Evolutionary conservation across 2,797 vertebrate genomes (phyloP).

Genomic region (Phyllotis vaccarum): DNA sequence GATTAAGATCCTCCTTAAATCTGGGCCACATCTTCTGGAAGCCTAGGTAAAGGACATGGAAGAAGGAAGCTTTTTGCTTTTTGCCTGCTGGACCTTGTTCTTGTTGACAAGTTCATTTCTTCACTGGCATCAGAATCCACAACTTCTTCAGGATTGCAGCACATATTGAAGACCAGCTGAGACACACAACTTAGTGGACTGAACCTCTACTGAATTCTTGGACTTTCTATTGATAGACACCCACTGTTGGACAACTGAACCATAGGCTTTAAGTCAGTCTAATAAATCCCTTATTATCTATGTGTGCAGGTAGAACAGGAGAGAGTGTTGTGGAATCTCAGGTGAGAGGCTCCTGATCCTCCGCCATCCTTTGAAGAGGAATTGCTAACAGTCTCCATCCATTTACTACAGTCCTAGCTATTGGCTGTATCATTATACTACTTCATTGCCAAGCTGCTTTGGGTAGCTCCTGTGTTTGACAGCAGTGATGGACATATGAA

Average conservation of each 20-base stretch:
- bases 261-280: neutral
- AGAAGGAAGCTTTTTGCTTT: neutral
- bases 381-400: too few species aligned
- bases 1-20: neutral
- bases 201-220: neutral
- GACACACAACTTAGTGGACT: neutral
- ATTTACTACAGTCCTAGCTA: too few species aligned
- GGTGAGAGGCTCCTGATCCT: neutral
- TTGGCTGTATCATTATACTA: neutral
- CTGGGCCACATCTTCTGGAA: neutral
- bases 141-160: neutral
- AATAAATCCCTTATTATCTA: neutral
- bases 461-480: neutral
- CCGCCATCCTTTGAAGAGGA: neutral
- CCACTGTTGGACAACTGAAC: neutral
- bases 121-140: neutral
- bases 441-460: too few species aligned
- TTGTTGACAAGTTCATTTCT: neutral
- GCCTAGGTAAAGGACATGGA: neutral
- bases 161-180: neutral
- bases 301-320: neutral
- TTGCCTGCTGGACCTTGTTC: neutral
- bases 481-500: neutral
- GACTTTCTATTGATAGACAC: neutral
- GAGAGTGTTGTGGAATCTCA: neutral